These are phyloP conservation scores for Drosophila koepferae DNA, from an alignment of 2,888 invertebrate genomes.

Conservation along the genomic window DNA sequence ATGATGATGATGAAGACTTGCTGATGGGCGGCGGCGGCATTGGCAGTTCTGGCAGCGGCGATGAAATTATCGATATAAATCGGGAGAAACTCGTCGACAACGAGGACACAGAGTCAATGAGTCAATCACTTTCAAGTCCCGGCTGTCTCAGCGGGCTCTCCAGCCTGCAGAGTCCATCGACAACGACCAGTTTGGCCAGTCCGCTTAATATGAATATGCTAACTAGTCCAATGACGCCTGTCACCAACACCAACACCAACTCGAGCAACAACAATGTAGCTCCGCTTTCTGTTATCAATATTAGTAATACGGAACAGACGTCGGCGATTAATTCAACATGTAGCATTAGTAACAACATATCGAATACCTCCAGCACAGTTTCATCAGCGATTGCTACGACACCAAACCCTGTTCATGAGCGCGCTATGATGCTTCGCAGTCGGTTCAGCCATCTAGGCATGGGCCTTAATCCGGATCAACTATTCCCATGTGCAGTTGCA, in stretches of 20 bases:
- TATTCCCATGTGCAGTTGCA: constrained; percentile 26
- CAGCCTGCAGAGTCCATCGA: constrained; percentile 89
- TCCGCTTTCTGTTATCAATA: constrained; percentile 20
- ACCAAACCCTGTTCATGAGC: constrained; percentile 47
- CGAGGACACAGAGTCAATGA: constrained; percentile 88
- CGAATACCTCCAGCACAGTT: constrained; percentile 73
- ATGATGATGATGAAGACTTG: constrained; percentile 82
- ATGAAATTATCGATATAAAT: constrained; percentile 82
- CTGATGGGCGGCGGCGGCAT: constrained; percentile 89
- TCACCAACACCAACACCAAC: constrained; percentile 18
- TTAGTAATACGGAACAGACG: constrained; percentile 34
- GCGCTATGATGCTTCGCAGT: constrained; percentile 78
- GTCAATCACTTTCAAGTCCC: constrained; percentile 87
- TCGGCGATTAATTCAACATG: constrained; percentile 43
- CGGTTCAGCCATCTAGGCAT: constrained; percentile 82
- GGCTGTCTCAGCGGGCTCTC: constrained; percentile 89
- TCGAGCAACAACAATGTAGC: constrained; percentile 1
- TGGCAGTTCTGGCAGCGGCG: constrained; percentile 89
- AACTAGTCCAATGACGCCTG: constrained; percentile 87
- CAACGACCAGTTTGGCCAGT: constrained; percentile 91
- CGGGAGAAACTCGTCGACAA: constrained; percentile 87
- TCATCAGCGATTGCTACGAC: constrained; percentile 61
- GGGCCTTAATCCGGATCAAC: constrained; percentile 65
- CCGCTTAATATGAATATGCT: constrained; percentile 91
- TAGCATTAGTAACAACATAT: constrained; percentile 64